A percentile compares a stretch with the other conserved stretches of the same genome.
These are phyloP conservation scores for Chelon labrosus DNA, from an alignment of 2,797 vertebrate genomes.

Conservation along the genomic window DNA sequence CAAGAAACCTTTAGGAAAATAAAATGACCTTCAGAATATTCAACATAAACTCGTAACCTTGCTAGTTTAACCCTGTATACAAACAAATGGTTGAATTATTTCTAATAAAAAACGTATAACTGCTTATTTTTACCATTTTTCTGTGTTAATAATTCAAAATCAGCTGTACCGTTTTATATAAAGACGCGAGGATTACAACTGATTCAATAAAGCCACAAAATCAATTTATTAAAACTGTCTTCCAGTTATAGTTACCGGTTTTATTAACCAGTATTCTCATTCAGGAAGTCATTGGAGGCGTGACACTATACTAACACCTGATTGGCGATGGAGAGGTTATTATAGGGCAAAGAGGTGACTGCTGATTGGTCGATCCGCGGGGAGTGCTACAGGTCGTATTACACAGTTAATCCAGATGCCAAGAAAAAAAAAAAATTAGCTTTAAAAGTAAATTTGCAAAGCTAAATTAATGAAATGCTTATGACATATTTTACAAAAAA, in stretches of 20 bases:
- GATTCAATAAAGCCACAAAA: not conserved
- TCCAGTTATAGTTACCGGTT: not conserved
- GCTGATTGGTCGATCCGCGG: conserved; percentile 71
- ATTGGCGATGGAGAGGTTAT: conserved; percentile 69
- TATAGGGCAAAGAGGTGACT: conserved; percentile 26
- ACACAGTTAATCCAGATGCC: not conserved
- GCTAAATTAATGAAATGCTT: not conserved
- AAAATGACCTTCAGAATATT: not conserved
- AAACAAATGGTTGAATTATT: too few species aligned
- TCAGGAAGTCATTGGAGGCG: conserved; percentile 44
- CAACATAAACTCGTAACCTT: not conserved
- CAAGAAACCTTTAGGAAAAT: not conserved
- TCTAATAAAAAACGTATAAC: too few species aligned
- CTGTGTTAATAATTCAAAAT: not conserved
- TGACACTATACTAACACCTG: conserved; percentile 33
- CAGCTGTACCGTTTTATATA: not conserved
- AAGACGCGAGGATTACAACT: not conserved
- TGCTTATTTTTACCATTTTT: not conserved
- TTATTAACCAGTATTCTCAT: conserved; percentile 11
- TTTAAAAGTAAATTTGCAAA: not conserved
- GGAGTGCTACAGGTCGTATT: conserved; percentile 60
- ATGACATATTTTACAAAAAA: not conserved
- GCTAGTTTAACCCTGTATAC: not conserved
- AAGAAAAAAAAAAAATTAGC: not conserved
- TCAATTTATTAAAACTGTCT: not conserved